Base-by-base conservation (phyloP, 1,140 invertebrate species). In the Odontomachus brunneus region DNA sequence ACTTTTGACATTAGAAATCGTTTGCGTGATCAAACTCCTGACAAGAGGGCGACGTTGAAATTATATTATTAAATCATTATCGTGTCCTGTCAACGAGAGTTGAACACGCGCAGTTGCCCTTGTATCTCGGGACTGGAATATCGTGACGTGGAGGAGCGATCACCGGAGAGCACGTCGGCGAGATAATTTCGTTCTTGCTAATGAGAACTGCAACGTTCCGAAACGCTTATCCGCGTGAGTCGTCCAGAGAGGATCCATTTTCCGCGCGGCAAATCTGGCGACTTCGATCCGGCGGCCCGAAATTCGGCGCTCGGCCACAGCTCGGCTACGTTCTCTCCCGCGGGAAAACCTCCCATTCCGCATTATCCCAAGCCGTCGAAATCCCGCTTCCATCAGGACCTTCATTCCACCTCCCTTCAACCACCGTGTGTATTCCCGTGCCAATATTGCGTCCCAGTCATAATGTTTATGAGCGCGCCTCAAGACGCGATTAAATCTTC, bases 351-450 rank as follows among this genome's bases (percentile, higher is more conserved):
- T 12, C 53, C 83, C 75, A 78, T 87, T 67, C 83, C 87, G 66
- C 67, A 87, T 92, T 89, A 91, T 86, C 78, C 84, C 75, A 69
- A 80, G 73, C 85, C 83, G 81, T 88, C 84, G 85, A 90, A 89
- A 91, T 91, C 85, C 89, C 90, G 84, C 89, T 90, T 90, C 85
- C 84, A 89, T 91, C 91, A 91, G 57, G 72, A 66, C 67, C 53
- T 33, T 38, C 29, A 19, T 57, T 15, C 33, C 19, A 26, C 15
- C n/a, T 71, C 11, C 15, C 44, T 81, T 29, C n/a, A 51, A 11
- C 24, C 9, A n/a, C 24, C 26, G 72, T 26, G 4, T 33, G 51
- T 51, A 51, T 57, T 3, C 2, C 29, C 71, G 26, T 60, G 7
- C 22, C 22, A 44, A 49, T 72, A 44, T 59, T 48, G 17, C 55